phyloP scores from a whole-genome alignment of 2,113 vertebrate species.

The Grammomys surdaster region DNA sequence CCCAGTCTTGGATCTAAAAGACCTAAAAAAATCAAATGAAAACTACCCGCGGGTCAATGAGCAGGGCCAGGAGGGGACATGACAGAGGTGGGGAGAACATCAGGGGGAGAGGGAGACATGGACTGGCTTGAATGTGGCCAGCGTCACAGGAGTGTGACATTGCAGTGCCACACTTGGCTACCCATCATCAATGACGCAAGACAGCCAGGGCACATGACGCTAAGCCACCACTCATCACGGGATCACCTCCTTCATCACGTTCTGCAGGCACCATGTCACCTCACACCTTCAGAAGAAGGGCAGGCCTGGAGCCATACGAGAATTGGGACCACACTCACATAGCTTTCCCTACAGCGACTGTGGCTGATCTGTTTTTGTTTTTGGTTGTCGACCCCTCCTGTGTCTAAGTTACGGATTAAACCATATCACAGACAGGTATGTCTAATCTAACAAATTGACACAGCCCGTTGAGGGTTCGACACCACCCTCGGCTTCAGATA shows the following conservation, averaged over 20 bases:
- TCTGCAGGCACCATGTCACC: fast-evolving
- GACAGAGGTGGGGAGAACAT: neutral
- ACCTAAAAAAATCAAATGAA: neutral
- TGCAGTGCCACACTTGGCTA: neutral
- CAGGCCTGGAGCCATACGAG: fast-evolving
- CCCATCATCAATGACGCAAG: neutral
- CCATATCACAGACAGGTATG: neutral
- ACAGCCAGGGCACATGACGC: neutral
- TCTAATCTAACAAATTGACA: neutral
- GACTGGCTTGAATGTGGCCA: neutral
- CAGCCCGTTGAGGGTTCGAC: fast-evolving
- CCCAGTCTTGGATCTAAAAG: too few species aligned
- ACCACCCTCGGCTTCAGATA: neutral
- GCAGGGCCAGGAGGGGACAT: neutral
- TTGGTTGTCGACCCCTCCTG: neutral
- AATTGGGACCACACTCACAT: too few species aligned
- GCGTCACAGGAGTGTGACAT: too few species aligned
- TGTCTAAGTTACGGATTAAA: neutral
- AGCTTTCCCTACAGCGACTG: neutral
- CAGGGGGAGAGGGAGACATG: neutral
- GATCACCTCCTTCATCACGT: too few species aligned
- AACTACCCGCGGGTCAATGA: neutral
- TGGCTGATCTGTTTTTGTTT: neutral
- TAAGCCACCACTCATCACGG: fast-evolving
- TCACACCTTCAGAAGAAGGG: neutral